Evolutionary conservation across 2,888 invertebrate genomes (phyloP), one percentile per base, ranked within the genome.

Genomic region (Eilema sororculum): DNA sequence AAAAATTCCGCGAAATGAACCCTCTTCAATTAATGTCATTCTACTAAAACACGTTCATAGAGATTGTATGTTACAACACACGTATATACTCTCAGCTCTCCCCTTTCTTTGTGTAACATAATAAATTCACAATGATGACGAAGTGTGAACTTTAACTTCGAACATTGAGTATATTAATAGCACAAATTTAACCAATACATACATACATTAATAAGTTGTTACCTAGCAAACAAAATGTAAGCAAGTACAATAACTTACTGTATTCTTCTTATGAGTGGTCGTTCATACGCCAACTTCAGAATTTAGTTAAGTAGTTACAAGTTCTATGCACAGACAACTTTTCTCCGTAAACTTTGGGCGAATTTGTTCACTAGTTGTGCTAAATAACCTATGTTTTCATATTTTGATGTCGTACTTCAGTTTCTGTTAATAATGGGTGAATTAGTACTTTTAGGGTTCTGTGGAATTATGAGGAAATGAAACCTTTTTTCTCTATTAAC

Each of bases 341-440:
- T 81, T 81, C 79, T 75, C 65, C 70, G 76, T 79, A 81, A 84
- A 86, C 76, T 83, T 80, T 81, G 71, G 78, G 71, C 67, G 62
- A 70, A 71, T 73, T 72, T 46, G 67, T 72, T 28, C 37, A 67
- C 57, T 70, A 30, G 60, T 76, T 71, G 58, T 69, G 60, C 73
- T 65, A 71, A 41, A 61, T 46, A 22, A 22, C 13, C 13, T 33
- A 37, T 62, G 24, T 37, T 37, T 24, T 8, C 30, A 37, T 37
- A 37, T 10, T 16, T n/a, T 22, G 12, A 37, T 37, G 3, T 33
- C 22, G 12, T 61, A 60, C 30, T 60, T 22, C 10, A 33, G 60
- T 33, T 33, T 13, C n/a, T 60, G 33, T 60, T 33, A 33, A 33
- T 12, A 60, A 60, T 60, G n/a, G 30, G 0, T n/a, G 12, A 4